A percentile compares a stretch with the other conserved stretches of the same genome.
Conservation (phyloP, 1,140 invertebrate species). For the Anadara kagoshimensis region DNA sequence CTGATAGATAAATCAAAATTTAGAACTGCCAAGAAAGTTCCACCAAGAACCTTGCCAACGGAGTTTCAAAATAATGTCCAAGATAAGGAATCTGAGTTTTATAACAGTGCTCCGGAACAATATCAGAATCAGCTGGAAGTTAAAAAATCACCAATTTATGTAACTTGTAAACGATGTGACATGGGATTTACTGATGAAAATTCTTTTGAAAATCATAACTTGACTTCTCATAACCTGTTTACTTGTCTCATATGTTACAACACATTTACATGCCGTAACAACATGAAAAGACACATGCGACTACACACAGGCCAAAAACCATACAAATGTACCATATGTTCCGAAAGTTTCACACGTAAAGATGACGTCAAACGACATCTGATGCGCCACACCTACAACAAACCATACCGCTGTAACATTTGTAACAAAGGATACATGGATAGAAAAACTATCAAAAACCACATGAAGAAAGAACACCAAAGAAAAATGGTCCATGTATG, state of each 20-base stretch:
- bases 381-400: constrained; percentile 75
- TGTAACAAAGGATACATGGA: constrained; percentile 64
- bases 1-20: no score
- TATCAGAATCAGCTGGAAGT: no score
- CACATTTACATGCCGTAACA: constrained; percentile 72
- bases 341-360: constrained; percentile 81
- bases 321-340: constrained; percentile 79
- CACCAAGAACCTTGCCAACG: no score
- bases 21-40: no score
- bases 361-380: constrained; percentile 80
- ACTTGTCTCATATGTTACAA: constrained; percentile 58
- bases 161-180: constrained; percentile 55
- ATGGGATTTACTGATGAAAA: constrained; percentile 36
- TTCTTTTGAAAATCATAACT: constrained; percentile 57
- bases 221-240: constrained; percentile 50
- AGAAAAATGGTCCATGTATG: constrained; percentile 56
- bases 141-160: constrained; percentile 8
- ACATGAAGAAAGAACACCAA: constrained; percentile 60
- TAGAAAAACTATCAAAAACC: constrained; percentile 54
- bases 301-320: constrained; percentile 73
- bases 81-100: no score
- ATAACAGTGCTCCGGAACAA: no score
- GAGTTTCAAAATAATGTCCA: no score
- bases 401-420: constrained; percentile 58
- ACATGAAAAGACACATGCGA: constrained; percentile 90